phyloP scores from a whole-genome alignment of 1,140 invertebrate species.

The Cydia fagiglandana region DNA sequence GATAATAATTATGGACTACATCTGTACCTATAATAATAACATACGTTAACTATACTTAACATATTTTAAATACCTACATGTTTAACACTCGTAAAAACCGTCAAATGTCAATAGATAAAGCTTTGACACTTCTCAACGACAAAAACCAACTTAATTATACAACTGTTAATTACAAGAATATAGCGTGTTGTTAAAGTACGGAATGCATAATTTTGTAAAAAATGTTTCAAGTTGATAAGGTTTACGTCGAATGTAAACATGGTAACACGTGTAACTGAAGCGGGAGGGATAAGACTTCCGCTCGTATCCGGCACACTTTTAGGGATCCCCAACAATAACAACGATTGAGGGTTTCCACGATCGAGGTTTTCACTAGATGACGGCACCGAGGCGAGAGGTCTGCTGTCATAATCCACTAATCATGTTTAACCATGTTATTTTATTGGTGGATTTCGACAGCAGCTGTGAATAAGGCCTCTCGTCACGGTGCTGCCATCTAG shows the following conservation, averaged over 20 bases:
- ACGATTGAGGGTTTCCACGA: no score
- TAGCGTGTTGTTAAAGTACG: slow-evolving; percentile 1
- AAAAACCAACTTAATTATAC: slow-evolving; percentile 13
- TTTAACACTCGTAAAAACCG: neutral
- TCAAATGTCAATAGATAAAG: slow-evolving; percentile 8
- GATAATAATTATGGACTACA: no score
- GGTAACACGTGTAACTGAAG: slow-evolving; percentile 8
- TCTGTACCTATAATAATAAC: no score
- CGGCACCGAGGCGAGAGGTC: no score
- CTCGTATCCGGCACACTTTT: neutral
- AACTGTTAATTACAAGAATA: slow-evolving; percentile 17
- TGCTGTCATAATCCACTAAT: no score
- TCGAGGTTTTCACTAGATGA: no score
- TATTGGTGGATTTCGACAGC: no score
- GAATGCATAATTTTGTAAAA: slow-evolving; percentile 14
- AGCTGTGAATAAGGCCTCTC: no score
- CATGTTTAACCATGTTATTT: no score
- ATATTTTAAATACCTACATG: neutral
- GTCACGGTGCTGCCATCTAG: no score
- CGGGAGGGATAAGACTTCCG: slow-evolving; percentile 4
- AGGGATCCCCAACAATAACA: neutral
- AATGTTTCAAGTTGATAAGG: neutral
- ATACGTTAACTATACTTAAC: neutral
- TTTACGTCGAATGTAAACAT: slow-evolving; percentile 15
- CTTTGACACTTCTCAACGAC: slow-evolving; percentile 9